Percentiles rank a stretch among this genome's conserved stretches.
phyloP scores from a whole-genome alignment of 2,113 vertebrate genomes.

The Hucho hucho region DNA sequence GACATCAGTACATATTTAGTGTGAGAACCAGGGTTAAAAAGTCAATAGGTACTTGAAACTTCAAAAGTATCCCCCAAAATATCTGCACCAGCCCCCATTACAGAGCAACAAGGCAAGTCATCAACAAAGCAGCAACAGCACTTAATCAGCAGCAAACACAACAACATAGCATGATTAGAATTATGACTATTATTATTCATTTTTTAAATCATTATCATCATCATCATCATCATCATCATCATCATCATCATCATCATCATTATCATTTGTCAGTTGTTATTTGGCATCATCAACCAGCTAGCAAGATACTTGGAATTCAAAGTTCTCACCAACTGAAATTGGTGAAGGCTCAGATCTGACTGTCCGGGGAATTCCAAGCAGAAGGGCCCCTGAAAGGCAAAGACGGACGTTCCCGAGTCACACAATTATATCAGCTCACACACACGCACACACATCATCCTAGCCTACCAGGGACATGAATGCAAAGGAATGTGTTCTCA shows the following conservation, averaged over 20 bases:
- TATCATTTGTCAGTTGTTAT: constrained; percentile 55
- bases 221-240: constrained; percentile 31
- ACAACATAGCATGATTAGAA: constrained; percentile 50
- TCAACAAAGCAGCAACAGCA: constrained; percentile 59
- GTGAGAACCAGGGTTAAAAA: constrained; percentile 9
- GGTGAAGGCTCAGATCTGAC: constrained; percentile 79
- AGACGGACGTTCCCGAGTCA: constrained; percentile 79
- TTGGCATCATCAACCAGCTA: constrained; percentile 64
- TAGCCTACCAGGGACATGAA: constrained; percentile 43
- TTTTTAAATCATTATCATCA: constrained; percentile 17
- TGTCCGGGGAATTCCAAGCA: constrained; percentile 80
- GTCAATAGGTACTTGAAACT: background rate
- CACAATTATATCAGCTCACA: constrained; percentile 71
- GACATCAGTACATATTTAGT: constrained; percentile 3
- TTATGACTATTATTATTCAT: constrained; percentile 19
- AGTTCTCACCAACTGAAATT: constrained; percentile 82
- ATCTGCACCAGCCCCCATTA: constrained; percentile 31
- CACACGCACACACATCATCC: constrained; percentile 3
- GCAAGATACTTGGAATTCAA: constrained; percentile 74
- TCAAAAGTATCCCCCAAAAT: constrained; percentile 1
- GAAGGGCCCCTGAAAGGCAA: constrained; percentile 81
- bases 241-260: constrained; percentile 24
- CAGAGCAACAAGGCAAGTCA: constrained; percentile 45
- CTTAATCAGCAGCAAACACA: constrained; percentile 56
- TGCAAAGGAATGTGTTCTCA: constrained; percentile 59